Base-by-base conservation (phyloP, 2,888 invertebrate genomes). In the Latheticus oryzae region DNA sequence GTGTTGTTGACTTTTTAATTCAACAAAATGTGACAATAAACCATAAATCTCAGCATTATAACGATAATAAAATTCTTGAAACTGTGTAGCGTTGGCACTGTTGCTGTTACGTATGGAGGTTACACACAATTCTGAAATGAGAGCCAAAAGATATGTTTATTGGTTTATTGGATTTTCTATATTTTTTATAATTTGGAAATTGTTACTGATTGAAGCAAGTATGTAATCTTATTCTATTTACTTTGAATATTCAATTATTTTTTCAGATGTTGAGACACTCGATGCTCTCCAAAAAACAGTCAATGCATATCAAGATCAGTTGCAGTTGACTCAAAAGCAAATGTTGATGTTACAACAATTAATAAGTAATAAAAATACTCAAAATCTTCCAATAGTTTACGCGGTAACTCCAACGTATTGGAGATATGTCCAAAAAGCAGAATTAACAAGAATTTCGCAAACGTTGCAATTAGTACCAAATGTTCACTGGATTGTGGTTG, bases 401-500 rank as follows among this genome's bases (percentile, higher is more conserved):
- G 91, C 91, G 8, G 88, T 97, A 65, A 97, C 97, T 2, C 97
- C 97, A 21, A 97, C 97, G 0, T 94, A 95, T 77, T 78, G 87
- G 15, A 84, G 97, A 58, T 87, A 91, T 26, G 91, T 91, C 17
- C 97, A 97, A 79, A 95, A 95, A 78, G 97, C 97, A 5, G 97
- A 97, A 78, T 81, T 97, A 5, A 95, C 95, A 43, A 87, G 97
- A 73, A 80, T 97, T 43, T 90, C 92, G 1, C 93, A 97, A 75
- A 90, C 95, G 1, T 84, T 97, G 62, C 86, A 89, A 79, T 84
- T 92, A 66, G 88, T 96, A 53, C 90, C 91, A 58, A 92, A 93
- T 76, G 83, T 97, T 47, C 93, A 96, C 76, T 97, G 97, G 97
- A 89, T 97, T 61, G 80, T 97, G 12, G 84, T 97, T 5, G 97